Conservation (phyloP, 2,113 vertebrate genomes). For the Ophthalmolycus amberensis region DNA sequence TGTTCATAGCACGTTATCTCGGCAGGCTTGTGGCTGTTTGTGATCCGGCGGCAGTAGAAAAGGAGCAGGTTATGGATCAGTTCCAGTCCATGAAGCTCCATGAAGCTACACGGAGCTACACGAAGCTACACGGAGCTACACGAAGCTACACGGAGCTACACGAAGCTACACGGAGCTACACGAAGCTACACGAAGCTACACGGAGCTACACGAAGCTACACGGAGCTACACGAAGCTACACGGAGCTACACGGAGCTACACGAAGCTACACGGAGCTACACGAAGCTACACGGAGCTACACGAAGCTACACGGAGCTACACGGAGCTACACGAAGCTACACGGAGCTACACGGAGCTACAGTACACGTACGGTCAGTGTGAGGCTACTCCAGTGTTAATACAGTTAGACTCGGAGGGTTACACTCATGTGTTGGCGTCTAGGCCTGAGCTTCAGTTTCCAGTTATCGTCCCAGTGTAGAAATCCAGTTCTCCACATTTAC, state of each 20-base stretch:
- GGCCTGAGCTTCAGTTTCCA: slow-evolving; percentile 63
- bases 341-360: slow-evolving; percentile 59
- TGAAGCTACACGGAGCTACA: slow-evolving; percentile 58
- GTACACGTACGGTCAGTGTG: slow-evolving; percentile 71
- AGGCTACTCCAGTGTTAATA: slow-evolving; percentile 76
- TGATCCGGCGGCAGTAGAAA: slow-evolving; percentile 54
- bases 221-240: slow-evolving; percentile 51
- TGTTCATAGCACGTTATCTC: slow-evolving; percentile 65
- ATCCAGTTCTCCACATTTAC: slow-evolving; percentile 29
- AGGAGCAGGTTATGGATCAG: slow-evolving; percentile 65
- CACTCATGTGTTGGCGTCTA: slow-evolving; percentile 63
- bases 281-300: slow-evolving; percentile 59
- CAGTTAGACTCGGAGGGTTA: slow-evolving; percentile 58
- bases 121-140: no score
- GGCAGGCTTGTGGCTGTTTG: slow-evolving; percentile 67
- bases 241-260: no score
- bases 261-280: no score
- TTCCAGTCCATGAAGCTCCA: slow-evolving; percentile 29
- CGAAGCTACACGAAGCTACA: no score
- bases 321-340: no score
- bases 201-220: slow-evolving; percentile 60
- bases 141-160: no score
- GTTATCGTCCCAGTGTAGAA: slow-evolving; percentile 32
- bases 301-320: no score
- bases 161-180: slow-evolving; percentile 59